These are phyloP conservation scores for Anguilla rostrata DNA, from an alignment of 2,113 vertebrate genomes.

Conservation along the genomic window DNA sequence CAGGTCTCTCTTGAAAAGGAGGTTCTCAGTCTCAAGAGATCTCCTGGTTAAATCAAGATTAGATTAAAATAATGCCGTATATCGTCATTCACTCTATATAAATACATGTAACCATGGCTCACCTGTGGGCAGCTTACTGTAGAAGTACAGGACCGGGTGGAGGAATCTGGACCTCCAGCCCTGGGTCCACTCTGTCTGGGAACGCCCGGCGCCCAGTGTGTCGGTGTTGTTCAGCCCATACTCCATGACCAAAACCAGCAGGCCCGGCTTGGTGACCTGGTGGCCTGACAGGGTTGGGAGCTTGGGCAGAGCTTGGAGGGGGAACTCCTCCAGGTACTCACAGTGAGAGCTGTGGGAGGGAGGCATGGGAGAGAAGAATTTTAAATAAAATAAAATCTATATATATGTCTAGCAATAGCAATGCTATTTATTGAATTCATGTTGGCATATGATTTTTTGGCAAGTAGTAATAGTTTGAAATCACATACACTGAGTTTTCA, in stretches of 20 bases:
- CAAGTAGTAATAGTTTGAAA: too few relatives aligned
- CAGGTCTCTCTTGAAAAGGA: too few relatives aligned
- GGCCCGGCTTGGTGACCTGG: conserved; percentile 63
- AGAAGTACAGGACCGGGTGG: conserved; percentile 94
- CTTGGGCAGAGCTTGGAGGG: conserved; percentile 78
- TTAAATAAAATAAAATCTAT: too few relatives aligned
- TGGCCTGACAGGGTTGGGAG: conserved; percentile 80
- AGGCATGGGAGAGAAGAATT: too few relatives aligned
- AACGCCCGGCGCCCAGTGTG: conserved; percentile 74
- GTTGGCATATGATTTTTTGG: too few relatives aligned
- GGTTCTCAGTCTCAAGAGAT: too few relatives aligned
- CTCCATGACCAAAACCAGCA: conserved; percentile 88
- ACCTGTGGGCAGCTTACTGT: conserved; percentile 85
- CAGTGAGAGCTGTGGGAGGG: conserved; percentile 60
- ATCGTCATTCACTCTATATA: background rate
- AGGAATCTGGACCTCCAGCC: conserved; percentile 95
- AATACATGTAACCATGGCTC: conserved; percentile 26
- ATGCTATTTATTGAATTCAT: too few relatives aligned
- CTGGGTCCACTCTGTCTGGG: conserved; percentile 81
- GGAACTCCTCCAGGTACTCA: conserved; percentile 91
- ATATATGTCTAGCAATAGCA: too few relatives aligned
- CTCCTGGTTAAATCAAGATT: too few relatives aligned
- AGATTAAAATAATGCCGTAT: too few relatives aligned
- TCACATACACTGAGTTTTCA: too few relatives aligned
- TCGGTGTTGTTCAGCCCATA: conserved; percentile 85